Percentiles rank a stretch among this genome's conserved stretches.
These are phyloP conservation scores for Gisinianus flammeolus DNA, from an alignment of 2,888 invertebrate genomes.

Conservation along the genomic window DNA sequence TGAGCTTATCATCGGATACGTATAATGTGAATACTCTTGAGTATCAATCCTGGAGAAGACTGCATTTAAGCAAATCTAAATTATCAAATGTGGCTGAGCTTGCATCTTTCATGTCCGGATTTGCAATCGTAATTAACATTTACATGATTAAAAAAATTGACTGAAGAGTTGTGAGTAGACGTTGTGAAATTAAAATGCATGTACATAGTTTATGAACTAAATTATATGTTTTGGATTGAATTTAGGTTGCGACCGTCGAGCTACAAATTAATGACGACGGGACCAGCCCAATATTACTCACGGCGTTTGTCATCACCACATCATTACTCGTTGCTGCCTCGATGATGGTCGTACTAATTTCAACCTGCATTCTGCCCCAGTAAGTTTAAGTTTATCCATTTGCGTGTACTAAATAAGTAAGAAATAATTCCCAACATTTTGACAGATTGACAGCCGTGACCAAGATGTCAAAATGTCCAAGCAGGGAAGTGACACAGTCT, in stretches of 20 bases:
- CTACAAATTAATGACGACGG: conserved; percentile 55
- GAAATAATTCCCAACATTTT: too few relatives aligned
- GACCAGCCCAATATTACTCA: conserved; percentile 38
- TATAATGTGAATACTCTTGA: conserved; percentile 34
- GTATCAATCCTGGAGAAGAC: conserved; percentile 49
- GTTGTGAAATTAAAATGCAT: too few relatives aligned
- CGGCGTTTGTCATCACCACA: conserved; percentile 51
- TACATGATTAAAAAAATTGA: conserved; percentile 9
- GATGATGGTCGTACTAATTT: conserved; percentile 53
- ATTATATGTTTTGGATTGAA: neutral
- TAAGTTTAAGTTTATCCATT: too few relatives aligned
- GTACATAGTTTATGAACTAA: neutral
- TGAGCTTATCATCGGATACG: neutral
- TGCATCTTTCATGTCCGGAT: conserved; percentile 54
- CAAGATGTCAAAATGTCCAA: conserved; percentile 46
- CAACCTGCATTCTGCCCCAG: conserved; percentile 43
- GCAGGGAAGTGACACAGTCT: conserved; percentile 42
- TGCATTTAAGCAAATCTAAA: conserved; percentile 55
- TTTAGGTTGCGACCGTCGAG: conserved; percentile 56
- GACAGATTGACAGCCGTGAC: conserved; percentile 51
- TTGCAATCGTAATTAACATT: conserved; percentile 54
- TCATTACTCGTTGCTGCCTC: conserved; percentile 53
- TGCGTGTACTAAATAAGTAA: too few relatives aligned
- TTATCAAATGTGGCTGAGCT: conserved; percentile 53
- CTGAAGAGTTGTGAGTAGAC: neutral